phyloP scores from a whole-genome alignment of 2,888 invertebrate species.

The Caenorhabditis angaria region DNA sequence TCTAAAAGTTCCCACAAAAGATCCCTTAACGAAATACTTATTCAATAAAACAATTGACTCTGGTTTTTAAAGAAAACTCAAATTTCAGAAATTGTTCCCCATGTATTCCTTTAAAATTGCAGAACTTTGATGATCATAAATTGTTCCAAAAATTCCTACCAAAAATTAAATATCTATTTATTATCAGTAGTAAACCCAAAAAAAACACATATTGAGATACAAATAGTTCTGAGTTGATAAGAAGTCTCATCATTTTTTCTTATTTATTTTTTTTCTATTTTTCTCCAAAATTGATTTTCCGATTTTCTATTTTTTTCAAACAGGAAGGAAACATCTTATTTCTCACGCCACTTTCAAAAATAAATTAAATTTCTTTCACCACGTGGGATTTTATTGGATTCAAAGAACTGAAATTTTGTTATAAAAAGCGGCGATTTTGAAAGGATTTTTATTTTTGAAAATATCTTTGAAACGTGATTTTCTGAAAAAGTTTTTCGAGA shows the following conservation, averaged over 20 bases:
- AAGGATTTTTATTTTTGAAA: neutral
- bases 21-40: too few relatives aligned
- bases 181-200: constrained; percentile 1
- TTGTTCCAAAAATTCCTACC: neutral
- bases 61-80: too few relatives aligned
- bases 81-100: too few relatives aligned
- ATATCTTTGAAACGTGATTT: neutral
- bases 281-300: neutral
- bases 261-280: neutral
- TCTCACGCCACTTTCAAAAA: neutral
- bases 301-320: too few relatives aligned
- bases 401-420: too few relatives aligned
- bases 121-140: neutral
- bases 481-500: neutral
- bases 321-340: neutral
- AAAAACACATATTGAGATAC: too few relatives aligned
- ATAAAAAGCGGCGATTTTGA: neutral
- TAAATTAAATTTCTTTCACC: neutral
- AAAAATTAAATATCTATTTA: neutral
- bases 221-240: neutral
- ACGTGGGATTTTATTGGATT: too few relatives aligned
- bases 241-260: neutral
- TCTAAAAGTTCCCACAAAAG: too few relatives aligned
- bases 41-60: too few relatives aligned
- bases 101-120: neutral